Conservation (phyloP, 2,888 invertebrate species). For the Bimastos eiseni region DNA sequence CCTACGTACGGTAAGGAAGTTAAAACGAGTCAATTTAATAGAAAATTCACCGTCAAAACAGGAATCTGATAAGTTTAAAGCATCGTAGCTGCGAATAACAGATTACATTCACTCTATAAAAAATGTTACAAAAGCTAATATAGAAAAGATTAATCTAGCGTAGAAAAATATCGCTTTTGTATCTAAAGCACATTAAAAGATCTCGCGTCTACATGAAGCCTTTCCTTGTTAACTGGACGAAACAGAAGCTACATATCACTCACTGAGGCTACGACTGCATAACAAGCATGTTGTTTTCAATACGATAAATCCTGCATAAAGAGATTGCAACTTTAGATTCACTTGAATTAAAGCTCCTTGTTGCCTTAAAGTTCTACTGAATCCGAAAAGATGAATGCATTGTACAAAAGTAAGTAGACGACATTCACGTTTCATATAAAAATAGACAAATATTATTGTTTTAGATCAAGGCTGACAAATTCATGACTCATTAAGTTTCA, state of each 20-base stretch:
- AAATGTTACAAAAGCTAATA: background rate
- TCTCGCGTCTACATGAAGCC: background rate
- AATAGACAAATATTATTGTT: background rate
- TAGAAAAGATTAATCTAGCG: constrained; percentile 17
- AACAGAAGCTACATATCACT: background rate
- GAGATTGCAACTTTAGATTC: background rate
- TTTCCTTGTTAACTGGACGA: constrained; percentile 2
- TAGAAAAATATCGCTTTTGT: constrained; percentile 21
- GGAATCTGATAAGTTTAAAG: background rate
- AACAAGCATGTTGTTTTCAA: background rate
- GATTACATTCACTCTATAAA: background rate
- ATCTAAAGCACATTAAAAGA: background rate
- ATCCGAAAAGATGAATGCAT: background rate
- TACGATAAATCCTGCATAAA: background rate
- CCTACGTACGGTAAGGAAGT: background rate
- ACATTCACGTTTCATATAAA: background rate
- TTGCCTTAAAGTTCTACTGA: background rate
- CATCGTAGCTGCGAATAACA: background rate
- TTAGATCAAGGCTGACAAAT: background rate
- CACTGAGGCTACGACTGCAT: background rate
- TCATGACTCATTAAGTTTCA: background rate
- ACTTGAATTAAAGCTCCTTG: background rate
- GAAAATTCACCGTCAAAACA: background rate
- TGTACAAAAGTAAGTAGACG: background rate
- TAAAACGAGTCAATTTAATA: background rate